Evolutionary conservation across 2,113 vertebrate genomes (phyloP).

Genomic region (Muntiacus reevesi): DNA sequence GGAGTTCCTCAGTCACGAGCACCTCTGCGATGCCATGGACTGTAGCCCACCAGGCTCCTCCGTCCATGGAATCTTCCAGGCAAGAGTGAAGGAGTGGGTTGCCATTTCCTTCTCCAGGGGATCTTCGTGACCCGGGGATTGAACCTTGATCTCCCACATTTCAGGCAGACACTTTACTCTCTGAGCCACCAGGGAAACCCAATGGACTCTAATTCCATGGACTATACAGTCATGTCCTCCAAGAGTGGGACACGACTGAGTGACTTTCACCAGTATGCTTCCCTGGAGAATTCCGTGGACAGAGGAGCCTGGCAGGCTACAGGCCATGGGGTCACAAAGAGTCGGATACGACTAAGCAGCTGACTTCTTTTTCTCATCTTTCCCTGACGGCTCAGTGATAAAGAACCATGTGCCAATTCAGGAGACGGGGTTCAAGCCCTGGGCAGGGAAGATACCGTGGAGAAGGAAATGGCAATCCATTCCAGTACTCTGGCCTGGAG

Average conservation of each 20-base stretch:
- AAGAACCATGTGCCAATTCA: background rate
- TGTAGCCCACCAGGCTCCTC: background rate
- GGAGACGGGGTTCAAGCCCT: background rate
- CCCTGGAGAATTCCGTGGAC: background rate
- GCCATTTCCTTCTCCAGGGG: background rate
- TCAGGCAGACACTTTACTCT: background rate
- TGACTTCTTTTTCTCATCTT: background rate
- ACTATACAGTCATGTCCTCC: background rate
- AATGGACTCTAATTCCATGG: background rate
- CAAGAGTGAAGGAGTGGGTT: background rate
- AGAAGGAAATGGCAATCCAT: background rate
- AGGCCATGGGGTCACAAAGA: background rate
- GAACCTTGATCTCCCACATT: background rate
- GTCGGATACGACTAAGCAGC: accelerated
- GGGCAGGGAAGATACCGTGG: background rate
- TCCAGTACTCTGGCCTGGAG: background rate
- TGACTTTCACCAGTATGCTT: background rate
- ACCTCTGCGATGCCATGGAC: background rate
- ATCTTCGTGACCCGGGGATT: background rate
- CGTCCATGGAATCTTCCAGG: background rate
- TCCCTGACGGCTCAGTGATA: background rate
- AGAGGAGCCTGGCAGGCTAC: background rate
- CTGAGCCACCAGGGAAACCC: background rate
- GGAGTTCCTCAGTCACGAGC: background rate
- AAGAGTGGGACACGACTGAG: background rate